Evolutionary conservation across 2,888 invertebrate species (phyloP).

Genomic region (Chrysolina haemoptera): DNA sequence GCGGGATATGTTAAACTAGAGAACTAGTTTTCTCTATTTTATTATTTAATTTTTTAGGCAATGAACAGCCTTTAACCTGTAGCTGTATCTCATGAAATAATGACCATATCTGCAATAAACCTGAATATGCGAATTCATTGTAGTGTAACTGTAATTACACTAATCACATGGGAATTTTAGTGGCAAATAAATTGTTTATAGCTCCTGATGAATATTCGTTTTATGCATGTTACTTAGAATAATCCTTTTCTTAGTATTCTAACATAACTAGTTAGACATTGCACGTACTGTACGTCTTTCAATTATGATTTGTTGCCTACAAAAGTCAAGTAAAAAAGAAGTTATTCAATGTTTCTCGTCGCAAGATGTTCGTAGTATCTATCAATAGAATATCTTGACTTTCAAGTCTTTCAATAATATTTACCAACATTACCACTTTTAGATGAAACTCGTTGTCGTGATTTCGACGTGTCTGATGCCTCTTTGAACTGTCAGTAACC

Average conservation of each 20-base stretch:
- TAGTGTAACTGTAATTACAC: neutral
- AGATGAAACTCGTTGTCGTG: slow-evolving; percentile 40
- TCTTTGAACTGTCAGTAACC: slow-evolving; percentile 54
- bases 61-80: too few relatives aligned
- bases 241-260: neutral
- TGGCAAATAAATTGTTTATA: neutral
- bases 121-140: neutral
- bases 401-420: slow-evolving; percentile 41
- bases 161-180: neutral
- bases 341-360: neutral
- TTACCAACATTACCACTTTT: slow-evolving; percentile 42
- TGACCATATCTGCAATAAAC: too few relatives aligned
- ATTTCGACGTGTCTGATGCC: slow-evolving; percentile 44
- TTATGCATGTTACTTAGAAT: neutral
- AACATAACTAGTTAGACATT: neutral
- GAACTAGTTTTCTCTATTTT: too few relatives aligned
- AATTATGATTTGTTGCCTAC: slow-evolving; percentile 9
- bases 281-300: neutral
- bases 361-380: slow-evolving; percentile 9
- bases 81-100: too few relatives aligned
- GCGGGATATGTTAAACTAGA: too few relatives aligned
- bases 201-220: neutral
- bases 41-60: too few relatives aligned
- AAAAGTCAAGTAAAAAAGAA: slow-evolving; percentile 5
- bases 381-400: slow-evolving; percentile 13